A percentile compares a stretch with the other conserved stretches of the same genome.
phyloP scores from a whole-genome alignment of 2,888 invertebrate species.

The Buathra laborator region DNA sequence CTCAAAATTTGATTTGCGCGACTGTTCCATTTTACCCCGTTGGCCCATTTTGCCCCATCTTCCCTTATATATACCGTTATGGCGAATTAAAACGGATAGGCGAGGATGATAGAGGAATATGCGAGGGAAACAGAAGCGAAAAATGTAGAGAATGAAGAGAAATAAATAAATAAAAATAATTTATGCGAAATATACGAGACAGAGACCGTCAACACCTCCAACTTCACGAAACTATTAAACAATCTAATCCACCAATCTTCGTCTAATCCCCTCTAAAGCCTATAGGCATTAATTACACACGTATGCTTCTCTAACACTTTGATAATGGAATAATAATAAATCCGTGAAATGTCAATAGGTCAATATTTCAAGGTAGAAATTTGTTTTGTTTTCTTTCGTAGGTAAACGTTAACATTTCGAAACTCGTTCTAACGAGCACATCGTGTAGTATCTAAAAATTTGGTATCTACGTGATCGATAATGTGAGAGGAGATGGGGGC shows the following conservation, averaged over 20 bases:
- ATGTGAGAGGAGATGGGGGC: conserved; percentile 24
- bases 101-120: not conserved
- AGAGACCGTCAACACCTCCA: conserved; percentile 25
- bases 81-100: conserved; percentile 2
- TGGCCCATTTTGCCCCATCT: no score
- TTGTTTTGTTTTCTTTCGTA: conserved; percentile 26
- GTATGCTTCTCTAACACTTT: conserved; percentile 52
- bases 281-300: conserved; percentile 52
- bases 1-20: no score
- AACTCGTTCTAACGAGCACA: conserved; percentile 53
- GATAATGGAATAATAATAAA: conserved; percentile 47
- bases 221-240: conserved; percentile 22
- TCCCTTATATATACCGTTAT: conserved; percentile 19
- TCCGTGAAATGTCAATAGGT: conserved; percentile 42
- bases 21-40: no score
- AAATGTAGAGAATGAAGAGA: conserved; percentile 36
- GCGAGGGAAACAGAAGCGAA: conserved; percentile 35
- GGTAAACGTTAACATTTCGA: conserved; percentile 55
- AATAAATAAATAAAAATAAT: conserved; percentile 16
- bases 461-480: conserved; percentile 34
- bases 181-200: conserved; percentile 25
- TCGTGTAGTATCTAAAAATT: conserved; percentile 29
- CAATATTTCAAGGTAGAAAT: conserved; percentile 64
- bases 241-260: conserved; percentile 8
- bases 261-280: conserved; percentile 47